Evolutionary conservation across 2,888 invertebrate genomes (phyloP), one percentile per base, ranked within the genome.

Genomic region (Heteromyza rotundicornis): DNA sequence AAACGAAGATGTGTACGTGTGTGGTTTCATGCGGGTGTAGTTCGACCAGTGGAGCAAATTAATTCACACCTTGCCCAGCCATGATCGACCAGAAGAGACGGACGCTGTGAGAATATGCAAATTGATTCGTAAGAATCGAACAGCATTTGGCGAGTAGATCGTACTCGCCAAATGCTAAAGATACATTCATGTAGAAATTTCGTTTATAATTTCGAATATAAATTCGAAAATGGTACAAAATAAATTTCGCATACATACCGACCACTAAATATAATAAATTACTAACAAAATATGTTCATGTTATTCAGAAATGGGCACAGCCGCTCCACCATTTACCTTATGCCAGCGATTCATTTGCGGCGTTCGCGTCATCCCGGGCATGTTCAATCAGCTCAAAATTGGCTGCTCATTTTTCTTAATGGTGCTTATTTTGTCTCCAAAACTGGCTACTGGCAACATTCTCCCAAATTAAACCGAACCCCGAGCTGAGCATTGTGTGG

Each of bases 61-160:
- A 77, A 77, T 79, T 79, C 79, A 78, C 79, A 79, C 79, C 79
- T 79, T 77, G 70, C 73, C 72, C 73, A 74, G 69, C 74, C 72
- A 74, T 72, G 71, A 75, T 74, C 75, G 74, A 75, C 69, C 68
- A 67, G 72, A 66, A 72, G 69, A 64, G 66, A 58, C 2, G 20
- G 7, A 47, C 52, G 52, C 27, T 27, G 50, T 36, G 51, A 52
- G 69, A 69, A 72, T 77, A 77, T 78, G 78, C 77, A 77, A 77
- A 77, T 77, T 76, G 75, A 72, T 77, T 77, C 78, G 73, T 72
- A 67, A 71, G 78, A 77, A 77, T 68, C 63, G 62, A 91, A 90
- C 78, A 94, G 95, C 17, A 90, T 94, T 76, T 89, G 89, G 76
- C 94, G 95, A 84, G 95, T 96, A 82, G 93, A 94, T 82, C 92